phyloP scores from a whole-genome alignment of 2,113 vertebrate species.

The Xiphorhynchus elegans region DNA sequence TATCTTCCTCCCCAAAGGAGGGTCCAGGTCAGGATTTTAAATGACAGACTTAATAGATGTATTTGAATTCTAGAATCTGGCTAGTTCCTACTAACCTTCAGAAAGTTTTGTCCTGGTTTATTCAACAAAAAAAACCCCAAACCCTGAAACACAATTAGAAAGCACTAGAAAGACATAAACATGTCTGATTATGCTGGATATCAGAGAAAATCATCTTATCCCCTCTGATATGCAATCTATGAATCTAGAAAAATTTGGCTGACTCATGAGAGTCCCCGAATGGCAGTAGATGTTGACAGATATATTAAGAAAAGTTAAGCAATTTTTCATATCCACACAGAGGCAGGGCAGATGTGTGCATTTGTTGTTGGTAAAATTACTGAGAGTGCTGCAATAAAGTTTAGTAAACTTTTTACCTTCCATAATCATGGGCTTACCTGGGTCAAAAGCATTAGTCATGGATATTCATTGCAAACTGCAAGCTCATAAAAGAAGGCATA shows the following conservation, averaged over 20 bases:
- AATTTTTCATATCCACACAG: not conserved
- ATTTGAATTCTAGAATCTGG: not conserved
- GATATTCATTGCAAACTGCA: slow-evolving; percentile 48
- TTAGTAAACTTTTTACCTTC: slow-evolving; percentile 57
- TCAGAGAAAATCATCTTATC: not conserved
- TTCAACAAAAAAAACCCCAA: not conserved
- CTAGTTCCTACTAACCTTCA: not conserved
- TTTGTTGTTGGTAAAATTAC: not conserved
- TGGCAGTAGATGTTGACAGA: not conserved
- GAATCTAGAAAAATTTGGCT: not conserved
- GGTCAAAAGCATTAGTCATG: slow-evolving; percentile 44
- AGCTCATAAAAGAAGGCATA: slow-evolving; percentile 48
- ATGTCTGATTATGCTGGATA: not conserved
- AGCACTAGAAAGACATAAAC: not conserved
- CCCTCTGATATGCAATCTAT: not conserved
- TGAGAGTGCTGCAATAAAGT: not conserved
- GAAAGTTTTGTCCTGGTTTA: not conserved
- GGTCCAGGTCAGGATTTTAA: not conserved
- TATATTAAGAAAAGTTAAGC: not conserved
- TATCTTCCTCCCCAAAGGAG: not conserved
- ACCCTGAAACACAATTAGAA: not conserved
- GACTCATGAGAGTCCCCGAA: not conserved
- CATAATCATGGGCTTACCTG: slow-evolving; percentile 28
- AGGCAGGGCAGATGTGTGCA: not conserved
- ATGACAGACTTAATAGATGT: not conserved